A percentile compares a stretch with the other conserved stretches of the same genome.
Evolutionary conservation across 2,888 invertebrate genomes (phyloP).

Genomic region (Athrips mouffetella): DNA sequence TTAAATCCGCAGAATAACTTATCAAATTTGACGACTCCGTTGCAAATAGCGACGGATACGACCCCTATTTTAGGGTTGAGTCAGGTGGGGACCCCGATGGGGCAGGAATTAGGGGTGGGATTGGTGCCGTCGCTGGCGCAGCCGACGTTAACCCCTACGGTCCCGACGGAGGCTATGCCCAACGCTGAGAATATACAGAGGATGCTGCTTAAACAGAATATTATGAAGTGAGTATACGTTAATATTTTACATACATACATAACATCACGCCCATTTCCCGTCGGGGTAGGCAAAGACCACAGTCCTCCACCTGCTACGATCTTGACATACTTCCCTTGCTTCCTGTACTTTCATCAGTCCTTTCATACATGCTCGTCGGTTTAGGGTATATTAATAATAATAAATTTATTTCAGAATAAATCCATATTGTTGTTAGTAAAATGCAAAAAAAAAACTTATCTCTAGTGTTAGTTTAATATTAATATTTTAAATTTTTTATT

Average conservation of each 20-base stretch:
- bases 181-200: conserved; percentile 70
- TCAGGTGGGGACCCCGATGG: conserved; percentile 62
- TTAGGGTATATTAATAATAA: too few relatives aligned
- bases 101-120: conserved; percentile 47
- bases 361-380: too few relatives aligned
- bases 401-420: too few relatives aligned
- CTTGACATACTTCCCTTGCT: too few relatives aligned
- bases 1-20: conserved; percentile 46
- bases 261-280: too few relatives aligned
- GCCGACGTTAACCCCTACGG: conserved; percentile 44
- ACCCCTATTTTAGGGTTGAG: conserved; percentile 55
- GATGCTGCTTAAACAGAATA: conserved; percentile 73
- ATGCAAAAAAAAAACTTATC: too few relatives aligned
- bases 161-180: conserved; percentile 39
- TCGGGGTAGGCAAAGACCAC: too few relatives aligned
- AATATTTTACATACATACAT: not conserved
- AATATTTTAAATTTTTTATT: too few relatives aligned
- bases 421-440: too few relatives aligned
- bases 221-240: conserved; percentile 61
- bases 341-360: too few relatives aligned
- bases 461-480: too few relatives aligned
- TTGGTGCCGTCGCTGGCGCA: conserved; percentile 27
- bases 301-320: too few relatives aligned
- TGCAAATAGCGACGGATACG: conserved; percentile 65
- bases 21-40: conserved; percentile 57